Evolutionary conservation across 2,888 invertebrate genomes (phyloP), one percentile per base, ranked within the genome.

Genomic region (Campaea margaritaria): DNA sequence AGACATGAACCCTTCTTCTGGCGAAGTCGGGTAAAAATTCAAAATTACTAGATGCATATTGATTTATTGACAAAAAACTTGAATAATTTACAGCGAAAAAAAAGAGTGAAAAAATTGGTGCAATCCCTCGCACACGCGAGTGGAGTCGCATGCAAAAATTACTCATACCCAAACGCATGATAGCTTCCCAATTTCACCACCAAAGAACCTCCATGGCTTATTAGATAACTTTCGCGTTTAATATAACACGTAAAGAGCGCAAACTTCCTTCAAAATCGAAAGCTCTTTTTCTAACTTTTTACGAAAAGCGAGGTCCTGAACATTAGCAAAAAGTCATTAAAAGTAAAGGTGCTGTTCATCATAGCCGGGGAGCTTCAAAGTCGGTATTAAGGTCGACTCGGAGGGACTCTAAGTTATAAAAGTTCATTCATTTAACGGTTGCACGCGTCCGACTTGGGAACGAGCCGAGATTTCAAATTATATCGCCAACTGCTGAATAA

Each of bases 291-390:
- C 82, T 69, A 83, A 81, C 72, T 87, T 87, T 85, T 82, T 77
- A 76, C 27, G 44, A n/a, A 44, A 53, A 53, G 45, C 75, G 76
- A 73, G 80, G 79, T 83, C 75, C 75, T 73, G 89, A 87, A 91
- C 90, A 91, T 91, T 89, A 91, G 90, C 91, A 86, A 88, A 91
- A 92, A 92, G 91, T 91, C 91, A 92, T 92, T 92, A 91, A 91
- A 92, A 91, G 88, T 91, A 83, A 89, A 87, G 85, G 81, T 75
- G 86, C 81, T 89, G 88, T 91, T 91, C 91, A 91, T 91, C 91
- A 91, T 82, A 77, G 43, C 60, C 14, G 27, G 54, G 28, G 42
- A 76, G 79, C 82, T 83, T 88, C 89, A 88, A 90, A 90, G 89
- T 86, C 86, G 82, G 87, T 83, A 87, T 89, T 87, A 90, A 86